A percentile compares a stretch with the other conserved stretches of the same genome.
These are phyloP conservation scores for Antennarius striatus DNA, from an alignment of 2,113 vertebrate species.

Conservation along the genomic window DNA sequence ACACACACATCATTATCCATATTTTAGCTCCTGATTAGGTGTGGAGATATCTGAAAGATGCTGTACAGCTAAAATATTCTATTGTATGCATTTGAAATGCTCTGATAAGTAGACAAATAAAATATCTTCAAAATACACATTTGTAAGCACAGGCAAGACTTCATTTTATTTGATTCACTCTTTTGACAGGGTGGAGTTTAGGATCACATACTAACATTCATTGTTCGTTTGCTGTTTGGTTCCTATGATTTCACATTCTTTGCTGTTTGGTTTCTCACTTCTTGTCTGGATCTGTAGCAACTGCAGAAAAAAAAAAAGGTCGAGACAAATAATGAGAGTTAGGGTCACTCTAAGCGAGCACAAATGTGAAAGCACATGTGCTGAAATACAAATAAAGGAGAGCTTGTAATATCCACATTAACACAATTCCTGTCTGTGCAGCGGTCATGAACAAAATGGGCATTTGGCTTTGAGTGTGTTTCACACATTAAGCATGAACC, in stretches of 20 bases:
- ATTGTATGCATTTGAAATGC: not conserved
- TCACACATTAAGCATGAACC: too few species aligned
- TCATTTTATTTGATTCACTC: conserved; percentile 57
- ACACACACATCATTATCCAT: not conserved
- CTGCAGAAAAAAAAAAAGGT: conserved; percentile 45
- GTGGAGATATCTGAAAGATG: not conserved
- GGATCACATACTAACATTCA: conserved; percentile 27
- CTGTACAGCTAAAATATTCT: not conserved
- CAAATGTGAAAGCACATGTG: not conserved
- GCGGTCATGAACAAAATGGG: not conserved
- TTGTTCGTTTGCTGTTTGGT: conserved; percentile 36
- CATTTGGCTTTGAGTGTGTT: not conserved
- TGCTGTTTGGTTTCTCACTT: conserved; percentile 54
- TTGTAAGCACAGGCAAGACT: conserved; percentile 22
- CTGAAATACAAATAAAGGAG: not conserved
- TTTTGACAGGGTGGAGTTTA: conserved; percentile 20
- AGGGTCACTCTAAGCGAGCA: conserved; percentile 5
- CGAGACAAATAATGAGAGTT: conserved; percentile 12
- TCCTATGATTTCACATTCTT: conserved; percentile 47
- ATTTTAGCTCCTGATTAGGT: not conserved
- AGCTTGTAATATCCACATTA: too few species aligned
- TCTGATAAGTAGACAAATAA: conserved; percentile 18
- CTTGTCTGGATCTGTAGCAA: conserved; percentile 15
- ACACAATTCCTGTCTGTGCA: not conserved
- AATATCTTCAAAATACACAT: conserved; percentile 16